Evolutionary conservation across 2,888 invertebrate genomes (phyloP).

Genomic region (Operophtera brumata): DNA sequence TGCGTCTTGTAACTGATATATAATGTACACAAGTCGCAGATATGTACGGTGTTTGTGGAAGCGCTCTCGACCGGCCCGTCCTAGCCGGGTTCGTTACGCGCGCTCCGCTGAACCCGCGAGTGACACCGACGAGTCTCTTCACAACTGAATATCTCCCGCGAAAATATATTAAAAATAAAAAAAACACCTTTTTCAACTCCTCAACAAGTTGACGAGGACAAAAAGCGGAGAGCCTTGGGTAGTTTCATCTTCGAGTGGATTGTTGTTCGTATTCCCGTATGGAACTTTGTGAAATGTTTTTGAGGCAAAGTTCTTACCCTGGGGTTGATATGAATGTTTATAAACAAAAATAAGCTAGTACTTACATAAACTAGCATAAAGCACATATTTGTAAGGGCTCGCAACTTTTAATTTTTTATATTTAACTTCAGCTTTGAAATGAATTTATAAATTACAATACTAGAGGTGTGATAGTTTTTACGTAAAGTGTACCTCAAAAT

Average conservation of each 20-base stretch:
- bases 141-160: constrained; percentile 60
- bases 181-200: constrained; percentile 64
- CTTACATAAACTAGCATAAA: too few species aligned
- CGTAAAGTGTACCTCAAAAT: too few species aligned
- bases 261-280: constrained; percentile 21
- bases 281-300: constrained; percentile 12
- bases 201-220: constrained; percentile 55
- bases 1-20: constrained; percentile 20
- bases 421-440: too few species aligned
- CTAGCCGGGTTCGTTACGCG: constrained; percentile 67
- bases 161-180: constrained; percentile 66
- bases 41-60: constrained; percentile 29
- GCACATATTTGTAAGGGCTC: too few species aligned
- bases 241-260: constrained; percentile 41
- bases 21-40: constrained; percentile 31
- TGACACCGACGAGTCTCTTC: constrained; percentile 67
- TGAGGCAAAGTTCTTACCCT: neutral
- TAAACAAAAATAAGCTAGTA: neutral
- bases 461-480: too few species aligned
- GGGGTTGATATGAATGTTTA: neutral
- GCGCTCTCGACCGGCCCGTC: constrained; percentile 27
- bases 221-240: constrained; percentile 41
- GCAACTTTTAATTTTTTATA: too few species aligned
- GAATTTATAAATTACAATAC: too few species aligned
- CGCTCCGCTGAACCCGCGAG: constrained; percentile 70